Conservation (phyloP, 2,797 vertebrate species). For the Hippopotamyrus pictus region DNA sequence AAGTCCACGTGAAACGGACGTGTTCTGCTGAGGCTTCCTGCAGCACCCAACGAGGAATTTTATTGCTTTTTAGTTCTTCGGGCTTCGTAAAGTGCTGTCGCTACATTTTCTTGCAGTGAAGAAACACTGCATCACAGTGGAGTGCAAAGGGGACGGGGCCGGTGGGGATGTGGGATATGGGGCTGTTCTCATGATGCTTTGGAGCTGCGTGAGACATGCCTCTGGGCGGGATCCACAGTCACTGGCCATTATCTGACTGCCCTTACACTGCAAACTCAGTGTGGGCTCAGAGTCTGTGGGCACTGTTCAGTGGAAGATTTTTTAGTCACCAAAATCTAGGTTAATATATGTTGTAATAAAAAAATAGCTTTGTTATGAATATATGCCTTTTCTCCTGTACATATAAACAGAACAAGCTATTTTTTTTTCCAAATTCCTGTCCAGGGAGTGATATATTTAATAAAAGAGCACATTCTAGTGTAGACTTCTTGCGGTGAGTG, state of each 20-base stretch:
- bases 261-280: background rate
- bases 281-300: background rate
- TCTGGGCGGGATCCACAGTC: background rate
- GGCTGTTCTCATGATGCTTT: background rate
- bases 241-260: background rate
- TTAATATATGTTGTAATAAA: background rate
- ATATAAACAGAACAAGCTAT: background rate
- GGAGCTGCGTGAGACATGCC: background rate
- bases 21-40: background rate
- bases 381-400: background rate
- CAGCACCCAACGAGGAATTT: background rate
- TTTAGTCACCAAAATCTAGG: background rate
- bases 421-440: background rate
- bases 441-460: background rate
- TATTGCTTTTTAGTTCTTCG: background rate
- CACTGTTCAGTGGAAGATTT: background rate
- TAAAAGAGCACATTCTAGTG: background rate
- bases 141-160: background rate
- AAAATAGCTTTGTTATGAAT: background rate
- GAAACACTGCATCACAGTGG: background rate
- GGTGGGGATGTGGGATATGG: background rate
- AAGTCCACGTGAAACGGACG: background rate
- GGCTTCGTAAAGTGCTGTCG: background rate
- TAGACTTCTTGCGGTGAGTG: background rate
- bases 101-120: background rate